Conservation (phyloP, 2,113 vertebrate genomes). For the Grantiella picta region DNA sequence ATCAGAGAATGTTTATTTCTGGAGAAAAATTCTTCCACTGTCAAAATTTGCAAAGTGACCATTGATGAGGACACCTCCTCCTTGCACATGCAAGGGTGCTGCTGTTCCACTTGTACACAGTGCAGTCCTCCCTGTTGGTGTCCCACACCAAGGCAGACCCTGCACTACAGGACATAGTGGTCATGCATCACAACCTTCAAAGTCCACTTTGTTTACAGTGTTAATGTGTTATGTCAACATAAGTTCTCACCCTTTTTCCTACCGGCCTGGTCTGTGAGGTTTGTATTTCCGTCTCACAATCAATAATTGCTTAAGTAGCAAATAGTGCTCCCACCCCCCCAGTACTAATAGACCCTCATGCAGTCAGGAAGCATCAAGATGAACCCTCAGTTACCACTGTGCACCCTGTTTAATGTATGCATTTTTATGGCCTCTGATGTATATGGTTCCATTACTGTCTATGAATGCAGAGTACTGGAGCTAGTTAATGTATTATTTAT, state of each 20-base stretch:
- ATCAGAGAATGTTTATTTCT: background rate
- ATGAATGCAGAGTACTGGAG: background rate
- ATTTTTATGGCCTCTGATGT: constrained; percentile 56
- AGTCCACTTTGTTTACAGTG: constrained; percentile 8
- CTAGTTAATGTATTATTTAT: constrained; percentile 77
- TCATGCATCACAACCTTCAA: background rate
- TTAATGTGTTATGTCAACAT: constrained; percentile 33
- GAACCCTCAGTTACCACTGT: background rate
- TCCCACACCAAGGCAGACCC: background rate
- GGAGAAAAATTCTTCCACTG: background rate
- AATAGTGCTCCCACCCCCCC: background rate
- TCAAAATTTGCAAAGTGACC: background rate
- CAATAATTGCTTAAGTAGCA: constrained; percentile 59
- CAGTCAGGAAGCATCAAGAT: constrained; percentile 28
- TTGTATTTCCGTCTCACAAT: constrained; percentile 51
- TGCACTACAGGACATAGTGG: background rate
- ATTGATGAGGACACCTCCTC: background rate
- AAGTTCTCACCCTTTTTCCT: constrained; percentile 61
- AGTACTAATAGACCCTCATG: constrained; percentile 6
- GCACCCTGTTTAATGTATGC: constrained; percentile 23
- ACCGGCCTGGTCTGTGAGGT: constrained; percentile 6
- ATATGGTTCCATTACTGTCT: constrained; percentile 44
- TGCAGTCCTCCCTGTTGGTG: background rate
- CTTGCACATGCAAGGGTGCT: background rate
- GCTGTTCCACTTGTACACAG: background rate